Base-by-base conservation (phyloP, 2,888 invertebrate species). In the Campopleginae sp. region DNA sequence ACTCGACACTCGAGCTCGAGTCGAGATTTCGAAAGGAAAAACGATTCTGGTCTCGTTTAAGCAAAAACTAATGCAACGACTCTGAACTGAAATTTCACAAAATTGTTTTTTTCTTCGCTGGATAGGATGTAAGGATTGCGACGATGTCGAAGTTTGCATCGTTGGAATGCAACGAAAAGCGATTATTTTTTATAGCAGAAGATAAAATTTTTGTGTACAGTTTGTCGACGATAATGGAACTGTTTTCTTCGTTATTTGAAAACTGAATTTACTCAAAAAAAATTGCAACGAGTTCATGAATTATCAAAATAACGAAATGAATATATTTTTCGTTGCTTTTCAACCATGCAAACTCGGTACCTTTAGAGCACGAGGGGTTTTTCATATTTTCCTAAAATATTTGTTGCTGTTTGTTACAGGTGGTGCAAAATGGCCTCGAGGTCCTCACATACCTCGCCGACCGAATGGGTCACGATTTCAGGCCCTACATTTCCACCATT, bases 361-460 rank as follows among this genome's bases (percentile, higher is more conserved):
- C n/a, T n/a, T n/a, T n/a, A n/a, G n/a, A n/a, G n/a, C n/a, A n/a
- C n/a, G n/a, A n/a, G n/a, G n/a, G n/a, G n/a, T n/a, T 38, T 38
- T 38, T 38, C 0, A 38, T 8, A 10, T 38, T 7, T 38, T 7
- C n/a, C n/a, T 51, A 0, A 1, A 23, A 54, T 54, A 2, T 23
- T 27, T 58, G 14, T 58, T 58, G 10, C 4, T 12, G 4, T 75
- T 68, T 38, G 19, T 85, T 82, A 1, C 79, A 98, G 98, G 98
- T 98, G 81, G 98, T 98, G 71, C 97, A 98, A 93, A 98, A 98
- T 95, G 98, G 98, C 0, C 94, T 99, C 90, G 98, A 98, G 92
- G 96, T 98, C 89, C 95, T 98, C 91, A 96, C 97, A 75, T 96
- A 97, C 92, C 95, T 99, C 83, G 97, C 98, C 66, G 97, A 98